A percentile compares a stretch with the other conserved stretches of the same genome.
Evolutionary conservation across 2,113 vertebrate genomes (phyloP).

Genomic region (Oenanthe melanoleuca): DNA sequence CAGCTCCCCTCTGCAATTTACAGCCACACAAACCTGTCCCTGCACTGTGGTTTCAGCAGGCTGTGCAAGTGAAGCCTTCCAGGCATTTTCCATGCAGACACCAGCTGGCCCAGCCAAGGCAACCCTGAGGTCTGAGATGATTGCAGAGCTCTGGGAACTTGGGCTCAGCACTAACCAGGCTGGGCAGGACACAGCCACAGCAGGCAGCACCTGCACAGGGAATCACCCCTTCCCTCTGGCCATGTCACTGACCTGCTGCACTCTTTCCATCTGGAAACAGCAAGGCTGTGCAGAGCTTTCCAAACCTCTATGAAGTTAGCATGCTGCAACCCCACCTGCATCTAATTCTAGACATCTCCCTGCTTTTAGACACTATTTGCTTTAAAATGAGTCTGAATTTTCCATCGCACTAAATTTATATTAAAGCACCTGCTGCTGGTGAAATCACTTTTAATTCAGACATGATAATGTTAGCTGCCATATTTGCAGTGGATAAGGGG

Average conservation of each 20-base stretch:
- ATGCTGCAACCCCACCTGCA: not conserved
- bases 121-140: not conserved
- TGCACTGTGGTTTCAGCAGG: not conserved
- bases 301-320: not conserved
- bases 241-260: not conserved
- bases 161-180: not conserved
- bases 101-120: not conserved
- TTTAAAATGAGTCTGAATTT: not conserved
- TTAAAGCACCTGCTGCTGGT: not conserved
- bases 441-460: not conserved
- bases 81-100: not conserved
- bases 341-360: not conserved
- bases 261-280: not conserved
- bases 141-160: not conserved
- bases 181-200: not conserved
- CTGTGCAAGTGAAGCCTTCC: not conserved
- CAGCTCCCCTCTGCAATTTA: not conserved
- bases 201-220: not conserved
- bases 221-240: not conserved
- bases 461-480: not conserved
- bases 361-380: not conserved
- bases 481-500: not conserved
- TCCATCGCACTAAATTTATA: not conserved
- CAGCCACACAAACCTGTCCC: rapidly evolving
- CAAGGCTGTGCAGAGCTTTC: not conserved